Base-by-base conservation (phyloP, 2,113 vertebrate species). In the Centropus unirufus region DNA sequence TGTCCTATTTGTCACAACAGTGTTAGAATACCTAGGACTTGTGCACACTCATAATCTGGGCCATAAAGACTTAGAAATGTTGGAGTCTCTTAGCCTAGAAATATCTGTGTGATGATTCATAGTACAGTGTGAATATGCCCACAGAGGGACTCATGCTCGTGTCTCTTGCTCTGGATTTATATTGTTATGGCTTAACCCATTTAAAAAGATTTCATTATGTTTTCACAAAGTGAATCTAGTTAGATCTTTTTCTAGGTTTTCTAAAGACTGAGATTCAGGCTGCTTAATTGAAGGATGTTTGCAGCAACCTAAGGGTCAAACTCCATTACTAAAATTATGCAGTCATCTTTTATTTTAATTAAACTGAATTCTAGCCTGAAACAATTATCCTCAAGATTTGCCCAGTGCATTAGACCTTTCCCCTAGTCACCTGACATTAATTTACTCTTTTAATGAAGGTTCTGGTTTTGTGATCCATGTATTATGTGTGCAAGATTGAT, bases 281-380 rank as follows among this genome's bases (percentile, higher is more conserved):
- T 77, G 29, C 68, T 91, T 95, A 83, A 93, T 69, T 85, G 68
- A 90, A 88, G 69, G 55, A 90, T 69, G 51, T 69, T 92, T 92
- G 61, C 72, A 86, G 67, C 39, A 73, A 39, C n/a, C 12, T 1
- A 54, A 74, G 59, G 69, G 51, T 94, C 87, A 90, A 74, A 83
- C 64, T 70, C 57, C 20, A 24, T 76, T 62, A 47, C 58, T 74
- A 36, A 81, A 92, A 55, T 51, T 77, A 49, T n/a, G 26, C 83
- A 87, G 40, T 64, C 61, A 34, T 79, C 51, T 88, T 95, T 92
- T 93, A 30, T 85, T 91, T 93, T 90, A 90, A 91, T 91, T 80
- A 83, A 55, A 73, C 72, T 2, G 3, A 70, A 29, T 90, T 86
- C 63, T 93, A 83, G 34, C 75, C 70, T 83, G 63, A 80, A 91